Evolutionary conservation across 2,113 vertebrate genomes (phyloP), one percentile per base, ranked within the genome.

Genomic region (Willisornis vidua): DNA sequence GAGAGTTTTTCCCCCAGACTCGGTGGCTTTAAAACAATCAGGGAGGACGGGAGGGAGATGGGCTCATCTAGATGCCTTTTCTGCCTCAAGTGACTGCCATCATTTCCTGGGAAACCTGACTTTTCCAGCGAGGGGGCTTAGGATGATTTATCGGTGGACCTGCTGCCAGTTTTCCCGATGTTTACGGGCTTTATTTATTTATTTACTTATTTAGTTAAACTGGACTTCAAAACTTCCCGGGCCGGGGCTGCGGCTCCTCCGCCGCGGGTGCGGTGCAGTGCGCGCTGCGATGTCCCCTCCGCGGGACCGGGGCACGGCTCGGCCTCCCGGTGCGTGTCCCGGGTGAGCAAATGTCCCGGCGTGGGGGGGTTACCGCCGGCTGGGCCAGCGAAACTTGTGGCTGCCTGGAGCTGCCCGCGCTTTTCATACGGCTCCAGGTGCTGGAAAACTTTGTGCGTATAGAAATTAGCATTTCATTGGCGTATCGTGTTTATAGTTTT

Each of bases 41-140:
- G 61, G 75, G 76, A 81, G 88, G 93, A 93, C 74, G 89, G 94
- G 66, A 79, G 72, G 77, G 92, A 76, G 49, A 76, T 79, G 59
- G 87, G 67, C 94, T 96, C 85, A 39, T 65, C 85, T 86, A 58
- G 62, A 90, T 89, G 95, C 87, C 94, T 96, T 93, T 95, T 95
- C 94, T 95, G 85, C 79, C 52, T 48, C 82, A 6, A 57, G 93
- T 79, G 85, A 95, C 96, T 93, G 83, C 97, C 96, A 94, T 96
- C 92, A 97, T 89, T 96, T 97, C 93, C 96, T 89, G 94, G 96
- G 98, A 97, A 97, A 97, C 97, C 83, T 78, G 95, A 95, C 85
- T 97, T 97, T 55, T 76, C 54, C 62, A 63, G 85, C 28, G 48
- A 26, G 4, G 43, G 63, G 57, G 41, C 35, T 91, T 24, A 17